These are phyloP conservation scores for Catharus bicknelli DNA, from an alignment of 2,113 vertebrate genomes.

Conservation along the genomic window DNA sequence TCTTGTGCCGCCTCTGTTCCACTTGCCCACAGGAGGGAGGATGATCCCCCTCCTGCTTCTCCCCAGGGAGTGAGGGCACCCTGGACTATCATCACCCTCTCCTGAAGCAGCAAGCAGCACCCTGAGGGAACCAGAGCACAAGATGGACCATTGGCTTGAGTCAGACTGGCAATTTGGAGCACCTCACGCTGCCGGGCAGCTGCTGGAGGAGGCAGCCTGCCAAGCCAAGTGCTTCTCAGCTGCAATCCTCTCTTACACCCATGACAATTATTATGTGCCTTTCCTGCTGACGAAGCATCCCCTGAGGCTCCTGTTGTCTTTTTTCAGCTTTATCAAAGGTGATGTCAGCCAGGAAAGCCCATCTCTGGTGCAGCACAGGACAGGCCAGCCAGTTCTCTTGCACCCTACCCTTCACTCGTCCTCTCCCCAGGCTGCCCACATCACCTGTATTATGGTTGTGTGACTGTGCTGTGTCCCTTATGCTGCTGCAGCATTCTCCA, in stretches of 20 bases:
- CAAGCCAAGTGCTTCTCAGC: neutral
- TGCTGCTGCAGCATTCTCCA: neutral
- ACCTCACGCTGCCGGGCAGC: neutral
- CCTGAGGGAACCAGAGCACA: neutral
- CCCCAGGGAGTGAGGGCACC: neutral
- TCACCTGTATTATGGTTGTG: neutral
- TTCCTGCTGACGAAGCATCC: neutral
- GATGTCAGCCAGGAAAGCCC: constrained; percentile 33
- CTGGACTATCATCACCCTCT: neutral
- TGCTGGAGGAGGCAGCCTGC: neutral
- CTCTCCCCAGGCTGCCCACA: neutral
- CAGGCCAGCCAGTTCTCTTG: neutral
- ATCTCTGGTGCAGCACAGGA: neutral
- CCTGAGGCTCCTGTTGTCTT: constrained; percentile 20
- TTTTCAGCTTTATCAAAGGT: constrained; percentile 55
- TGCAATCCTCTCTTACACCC: neutral
- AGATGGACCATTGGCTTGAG: neutral
- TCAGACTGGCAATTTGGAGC: neutral
- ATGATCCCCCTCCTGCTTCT: neutral
- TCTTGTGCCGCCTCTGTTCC: neutral
- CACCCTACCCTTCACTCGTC: accelerated
- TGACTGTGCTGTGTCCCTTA: neutral
- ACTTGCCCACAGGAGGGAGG: neutral
- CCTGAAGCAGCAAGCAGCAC: neutral
- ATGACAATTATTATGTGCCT: constrained; percentile 16